Conservation (phyloP, 2,888 invertebrate genomes). For the Hylaea fasciaria region DNA sequence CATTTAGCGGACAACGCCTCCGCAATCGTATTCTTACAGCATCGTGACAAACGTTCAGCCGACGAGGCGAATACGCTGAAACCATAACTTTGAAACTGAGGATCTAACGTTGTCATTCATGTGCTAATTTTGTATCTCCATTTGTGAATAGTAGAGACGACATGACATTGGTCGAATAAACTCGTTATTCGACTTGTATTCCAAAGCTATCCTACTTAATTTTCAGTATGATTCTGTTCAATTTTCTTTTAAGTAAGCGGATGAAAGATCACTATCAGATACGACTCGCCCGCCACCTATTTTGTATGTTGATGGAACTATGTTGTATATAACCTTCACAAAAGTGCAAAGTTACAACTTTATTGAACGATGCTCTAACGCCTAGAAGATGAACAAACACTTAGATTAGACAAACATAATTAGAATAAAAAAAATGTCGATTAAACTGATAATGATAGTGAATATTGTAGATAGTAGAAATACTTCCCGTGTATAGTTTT, state of each 20-base stretch:
- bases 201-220: background rate
- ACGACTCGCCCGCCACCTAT: background rate
- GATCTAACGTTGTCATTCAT: constrained; percentile 32
- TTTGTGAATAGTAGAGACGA: constrained; percentile 11
- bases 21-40: constrained; percentile 25
- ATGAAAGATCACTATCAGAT: too few species aligned
- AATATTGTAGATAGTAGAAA: too few species aligned
- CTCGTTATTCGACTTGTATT: constrained; percentile 1
- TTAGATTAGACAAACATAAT: too few species aligned
- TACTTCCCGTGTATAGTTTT: too few species aligned
- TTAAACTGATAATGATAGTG: too few species aligned
- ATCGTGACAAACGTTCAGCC: constrained; percentile 5
- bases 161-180: constrained; percentile 31
- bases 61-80: constrained; percentile 29
- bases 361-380: too few species aligned
- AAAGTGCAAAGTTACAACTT: too few species aligned
- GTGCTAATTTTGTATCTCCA: constrained; percentile 36
- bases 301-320: background rate
- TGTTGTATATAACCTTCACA: too few species aligned
- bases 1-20: constrained; percentile 33
- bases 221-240: too few species aligned
- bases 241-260: too few species aligned
- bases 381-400: too few species aligned
- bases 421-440: too few species aligned
- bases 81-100: constrained; percentile 30